phyloP scores from a whole-genome alignment of 2,797 vertebrate species.

The Phalanger gymnotis region DNA sequence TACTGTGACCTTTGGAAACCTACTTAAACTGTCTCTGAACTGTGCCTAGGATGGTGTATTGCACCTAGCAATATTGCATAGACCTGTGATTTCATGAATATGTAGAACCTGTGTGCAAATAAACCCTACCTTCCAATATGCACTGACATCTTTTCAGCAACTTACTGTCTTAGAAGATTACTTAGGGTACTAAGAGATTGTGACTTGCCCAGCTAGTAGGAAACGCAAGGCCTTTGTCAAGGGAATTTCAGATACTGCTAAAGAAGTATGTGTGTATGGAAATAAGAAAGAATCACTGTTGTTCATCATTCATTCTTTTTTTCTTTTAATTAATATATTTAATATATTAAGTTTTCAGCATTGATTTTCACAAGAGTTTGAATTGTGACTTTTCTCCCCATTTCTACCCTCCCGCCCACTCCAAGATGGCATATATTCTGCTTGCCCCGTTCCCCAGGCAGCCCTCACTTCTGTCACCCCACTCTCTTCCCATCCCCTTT shows the following conservation, averaged over 20 bases:
- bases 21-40: neutral
- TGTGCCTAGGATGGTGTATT: neutral
- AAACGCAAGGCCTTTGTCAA: neutral
- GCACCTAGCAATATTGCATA: neutral
- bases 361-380: too few relatives aligned
- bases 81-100: neutral
- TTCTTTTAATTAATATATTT: too few relatives aligned
- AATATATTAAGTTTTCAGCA: too few relatives aligned
- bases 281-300: neutral
- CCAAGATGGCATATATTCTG: too few relatives aligned
- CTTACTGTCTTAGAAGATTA: neutral
- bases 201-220: neutral
- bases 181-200: neutral
- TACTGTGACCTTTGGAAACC: slow-evolving; percentile 1
- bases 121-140: neutral
- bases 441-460: too few relatives aligned
- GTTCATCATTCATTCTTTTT: too few relatives aligned
- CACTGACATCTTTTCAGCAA: neutral
- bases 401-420: too few relatives aligned
- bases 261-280: neutral
- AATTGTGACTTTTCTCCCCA: too few relatives aligned
- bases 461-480: too few relatives aligned
- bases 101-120: neutral
- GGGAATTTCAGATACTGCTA: neutral
- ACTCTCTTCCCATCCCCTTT: too few relatives aligned